Base-by-base conservation (phyloP, 1,140 invertebrate genomes). In the Nymphalis io region DNA sequence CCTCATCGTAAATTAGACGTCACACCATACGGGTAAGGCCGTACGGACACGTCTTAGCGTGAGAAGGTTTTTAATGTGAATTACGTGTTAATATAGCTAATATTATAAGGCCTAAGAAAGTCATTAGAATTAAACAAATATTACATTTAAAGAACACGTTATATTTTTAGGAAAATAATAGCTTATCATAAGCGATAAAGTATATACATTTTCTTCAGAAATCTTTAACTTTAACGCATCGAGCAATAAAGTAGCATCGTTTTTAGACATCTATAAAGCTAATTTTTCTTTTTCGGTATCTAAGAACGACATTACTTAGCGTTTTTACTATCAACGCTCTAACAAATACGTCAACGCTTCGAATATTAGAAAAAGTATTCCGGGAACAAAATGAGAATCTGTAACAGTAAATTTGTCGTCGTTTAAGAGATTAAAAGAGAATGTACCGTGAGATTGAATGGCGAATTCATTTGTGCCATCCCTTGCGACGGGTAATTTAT, bases 401-500 rank as follows among this genome's bases (percentile, higher is more conserved):
- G 82, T 83, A 78, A 76, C 84, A 87, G 83, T 89, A 87, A 88
- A 87, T 89, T 87, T 89, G 84, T 85, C 85, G 86, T 83, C 85
- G 82, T 86, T 87, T 84, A 83, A 87, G 72, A 88, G 85, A 88
- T 88, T 89, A 89, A 87, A 88, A 87, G 85, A 87, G 81, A 89
- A 88, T 86, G 83, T 86, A 85, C 81, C 84, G 85, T 88, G 81
- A 88, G 84, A 89, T 88, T 88, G 87, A 89, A 87, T 81, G 81
- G 84, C 80, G 80, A 86, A 88, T 88, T 88, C 80, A 84, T 87
- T 85, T 86, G 82, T 82, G 77, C 79, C 78, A 82, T 81, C 76
- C 82, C 76, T 76, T 66, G 73, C 73, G 72, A 78, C 66, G 80
- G 75, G 73, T 81, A 87, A 85, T 86, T 87, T 87, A 85, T 87